Evolutionary conservation across 2,113 vertebrate species (phyloP).

Genomic region (Coracopsis vasa): DNA sequence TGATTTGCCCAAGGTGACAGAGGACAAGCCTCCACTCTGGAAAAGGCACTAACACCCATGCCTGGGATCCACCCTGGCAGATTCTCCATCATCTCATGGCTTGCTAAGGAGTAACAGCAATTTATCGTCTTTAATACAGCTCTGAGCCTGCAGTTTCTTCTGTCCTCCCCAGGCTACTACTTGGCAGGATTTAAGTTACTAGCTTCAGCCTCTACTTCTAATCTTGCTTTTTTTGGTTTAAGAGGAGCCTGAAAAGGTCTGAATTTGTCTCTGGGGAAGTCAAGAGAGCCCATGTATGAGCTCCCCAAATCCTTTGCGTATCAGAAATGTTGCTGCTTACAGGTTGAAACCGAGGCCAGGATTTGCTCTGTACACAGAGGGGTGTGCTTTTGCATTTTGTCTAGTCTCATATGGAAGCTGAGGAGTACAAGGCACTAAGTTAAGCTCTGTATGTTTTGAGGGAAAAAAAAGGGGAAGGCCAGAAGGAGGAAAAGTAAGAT

Average conservation of each 20-base stretch:
- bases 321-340: background rate
- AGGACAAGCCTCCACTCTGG: background rate
- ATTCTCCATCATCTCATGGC: background rate
- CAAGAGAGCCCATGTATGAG: background rate
- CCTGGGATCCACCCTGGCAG: background rate
- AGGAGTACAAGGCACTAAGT: background rate
- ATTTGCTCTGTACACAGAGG: background rate
- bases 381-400: background rate
- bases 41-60: background rate
- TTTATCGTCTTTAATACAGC: background rate
- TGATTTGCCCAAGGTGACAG: constrained; percentile 9
- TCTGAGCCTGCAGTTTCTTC: background rate
- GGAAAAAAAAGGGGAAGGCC: background rate
- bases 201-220: background rate
- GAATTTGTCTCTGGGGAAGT: background rate
- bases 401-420: background rate
- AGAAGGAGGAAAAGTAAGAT: background rate
- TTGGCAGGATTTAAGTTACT: background rate
- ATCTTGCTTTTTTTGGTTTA: rapidly evolving
- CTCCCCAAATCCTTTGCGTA: background rate
- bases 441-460: background rate
- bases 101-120: background rate
- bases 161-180: background rate
- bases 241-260: background rate
- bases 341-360: background rate